Base-by-base conservation (phyloP, 1,140 invertebrate species). In the Heliconius nattereri region DNA sequence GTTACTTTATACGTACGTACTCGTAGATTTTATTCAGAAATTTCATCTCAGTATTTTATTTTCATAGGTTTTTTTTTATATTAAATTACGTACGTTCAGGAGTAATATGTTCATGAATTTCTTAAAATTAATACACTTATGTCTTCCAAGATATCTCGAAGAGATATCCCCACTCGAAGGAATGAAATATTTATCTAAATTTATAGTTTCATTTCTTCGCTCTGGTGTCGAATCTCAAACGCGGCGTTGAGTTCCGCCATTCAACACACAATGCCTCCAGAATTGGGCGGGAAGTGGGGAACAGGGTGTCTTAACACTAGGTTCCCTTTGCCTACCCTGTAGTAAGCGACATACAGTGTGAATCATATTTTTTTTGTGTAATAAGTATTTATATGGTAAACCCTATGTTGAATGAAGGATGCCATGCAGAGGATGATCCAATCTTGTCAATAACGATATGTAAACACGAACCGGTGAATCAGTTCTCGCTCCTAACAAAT, bases 361-460 rank as follows among this genome's bases (percentile, higher is more conserved):
- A 32, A 32, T 6, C 32, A 6, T 3, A 7, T 35, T 35, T 35
- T 29, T 32, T 35, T 35, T 35, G 6, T 35, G 7, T 35, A 35
- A 35, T 35, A 35, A 52, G 19, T 29, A 66, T 9, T 16, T 66
- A 66, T 66, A 66, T 66, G 60, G 26, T 66, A 66, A 66, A 66
- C 11, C 60, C 23, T 66, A 16, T 66, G 60, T 66, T 66, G 60
- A 66, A 29, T 66, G 60, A 66, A 23, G 57, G 57, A 60, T 60
- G 3, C 60, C 26, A 29, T 66, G 13, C 8, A 66, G 26, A 16
- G 54, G 60, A 66, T 26, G 13, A 66, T 66, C 60, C 60, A 66
- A 66, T 66, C 29, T 29, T 66, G 60, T 9, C 60, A 66, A 66
- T 66, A 66, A 66, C 60, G 60, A 66, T 66, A 66, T 19, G 26